These are phyloP conservation scores for Centrocercus urophasianus DNA, from an alignment of 2,113 vertebrate species.

Conservation along the genomic window DNA sequence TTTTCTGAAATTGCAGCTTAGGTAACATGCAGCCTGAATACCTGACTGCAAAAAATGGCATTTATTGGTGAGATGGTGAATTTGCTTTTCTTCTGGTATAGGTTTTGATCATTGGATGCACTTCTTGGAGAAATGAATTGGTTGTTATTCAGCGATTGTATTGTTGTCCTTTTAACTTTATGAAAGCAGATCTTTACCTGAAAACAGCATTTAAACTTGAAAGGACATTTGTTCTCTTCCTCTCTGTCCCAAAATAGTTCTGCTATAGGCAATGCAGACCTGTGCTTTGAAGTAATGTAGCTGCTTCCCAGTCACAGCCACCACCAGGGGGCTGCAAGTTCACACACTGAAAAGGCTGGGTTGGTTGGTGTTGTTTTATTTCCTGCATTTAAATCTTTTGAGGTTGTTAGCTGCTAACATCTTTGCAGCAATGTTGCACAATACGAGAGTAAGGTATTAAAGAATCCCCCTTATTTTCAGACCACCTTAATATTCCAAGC, in stretches of 20 bases:
- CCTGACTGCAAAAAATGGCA: background rate
- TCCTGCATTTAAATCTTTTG: background rate
- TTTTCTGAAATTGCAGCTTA: background rate
- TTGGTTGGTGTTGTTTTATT: too few relatives aligned
- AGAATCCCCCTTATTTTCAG: too few relatives aligned
- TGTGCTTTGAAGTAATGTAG: background rate
- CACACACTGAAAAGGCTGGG: background rate
- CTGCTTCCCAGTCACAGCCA: background rate
- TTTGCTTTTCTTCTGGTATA: background rate
- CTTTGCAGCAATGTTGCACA: background rate
- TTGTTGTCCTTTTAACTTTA: background rate
- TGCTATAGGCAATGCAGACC: background rate
- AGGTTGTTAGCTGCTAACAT: background rate
- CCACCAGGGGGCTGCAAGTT: slow-evolving; percentile 39
- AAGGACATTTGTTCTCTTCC: background rate
- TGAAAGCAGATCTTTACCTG: background rate
- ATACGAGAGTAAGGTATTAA: background rate
- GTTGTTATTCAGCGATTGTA: background rate
- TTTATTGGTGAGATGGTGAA: background rate
- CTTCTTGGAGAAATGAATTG: background rate
- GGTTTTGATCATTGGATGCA: background rate
- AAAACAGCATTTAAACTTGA: background rate
- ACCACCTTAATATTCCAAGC: too few relatives aligned
- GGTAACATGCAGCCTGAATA: background rate
- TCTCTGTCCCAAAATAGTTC: background rate